phyloP scores from a whole-genome alignment of 2,797 vertebrate species.

The Manis crassicaudata region DNA sequence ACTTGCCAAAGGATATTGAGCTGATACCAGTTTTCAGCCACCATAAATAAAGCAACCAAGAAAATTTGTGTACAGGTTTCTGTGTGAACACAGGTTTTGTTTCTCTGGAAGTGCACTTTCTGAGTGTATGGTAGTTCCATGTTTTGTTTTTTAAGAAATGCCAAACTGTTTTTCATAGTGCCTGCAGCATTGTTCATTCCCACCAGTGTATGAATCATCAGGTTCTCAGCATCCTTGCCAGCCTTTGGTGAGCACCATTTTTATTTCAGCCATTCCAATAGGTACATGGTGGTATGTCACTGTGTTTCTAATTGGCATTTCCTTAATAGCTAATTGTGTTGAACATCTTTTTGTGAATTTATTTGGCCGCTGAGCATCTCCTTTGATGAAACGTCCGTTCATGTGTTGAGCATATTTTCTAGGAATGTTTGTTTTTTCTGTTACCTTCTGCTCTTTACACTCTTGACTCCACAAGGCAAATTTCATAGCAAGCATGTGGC shows the following conservation, averaged over 20 bases:
- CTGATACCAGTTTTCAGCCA: neutral
- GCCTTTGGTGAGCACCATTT: neutral
- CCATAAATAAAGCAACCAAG: neutral
- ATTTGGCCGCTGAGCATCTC: neutral
- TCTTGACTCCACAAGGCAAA: neutral
- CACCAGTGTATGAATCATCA: neutral
- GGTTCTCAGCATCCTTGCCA: neutral
- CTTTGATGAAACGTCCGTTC: neutral
- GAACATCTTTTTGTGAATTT: neutral
- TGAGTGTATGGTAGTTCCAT: neutral
- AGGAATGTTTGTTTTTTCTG: neutral
- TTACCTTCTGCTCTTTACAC: neutral
- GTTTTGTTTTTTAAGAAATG: neutral
- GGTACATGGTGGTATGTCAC: neutral
- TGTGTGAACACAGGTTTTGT: neutral
- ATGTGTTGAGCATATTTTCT: neutral
- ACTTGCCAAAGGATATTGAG: neutral
- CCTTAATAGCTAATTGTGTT: neutral
- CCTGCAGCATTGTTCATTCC: neutral
- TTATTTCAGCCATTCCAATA: neutral
- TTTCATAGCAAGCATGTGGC: neutral
- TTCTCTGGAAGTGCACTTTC: neutral
- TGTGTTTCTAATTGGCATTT: neutral
- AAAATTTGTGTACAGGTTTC: neutral
- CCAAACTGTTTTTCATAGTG: accelerated